Base-by-base conservation (phyloP, 2,888 invertebrate genomes). In the Drosophila anceps region DNA sequence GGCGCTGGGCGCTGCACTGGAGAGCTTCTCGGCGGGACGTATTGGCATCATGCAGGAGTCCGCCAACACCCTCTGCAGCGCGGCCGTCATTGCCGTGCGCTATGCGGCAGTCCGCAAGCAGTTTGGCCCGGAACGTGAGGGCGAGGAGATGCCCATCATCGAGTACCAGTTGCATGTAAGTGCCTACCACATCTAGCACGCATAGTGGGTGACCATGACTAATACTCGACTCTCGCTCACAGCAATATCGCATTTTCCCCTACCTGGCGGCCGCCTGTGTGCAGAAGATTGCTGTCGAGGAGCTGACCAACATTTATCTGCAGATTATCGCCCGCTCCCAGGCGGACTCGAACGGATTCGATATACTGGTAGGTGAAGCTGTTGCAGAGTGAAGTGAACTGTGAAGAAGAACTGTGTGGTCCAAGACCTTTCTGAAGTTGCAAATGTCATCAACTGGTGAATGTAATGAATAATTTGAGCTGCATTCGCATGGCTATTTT, bases 21-120 rank as follows among this genome's bases (percentile, higher is more conserved):
- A 98, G 87, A 97, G 96, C 79, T 94, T 98, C 79, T 98, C 98
- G 0, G 96, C 96, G 58, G 98, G 98, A 77, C 94, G 96, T 59
- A 95, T 97, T 55, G 96, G 96, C 9, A 97, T 97, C 69, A 95
- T 95, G 81, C 93, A 93, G 72, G 93, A 93, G 69, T 78, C 94
- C 61, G 93, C 92, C 6, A 93, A 93, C 37, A 94, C 94, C 53
- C 92, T 96, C 24, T 94, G 94, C 48, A 94, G 95, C 85, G 96
- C 96, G 6, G 92, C 96, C 6, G 94, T 95, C 24, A 97, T 97
- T 81, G 96, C 96, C 0, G 94, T 96, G 10, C 94, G 97, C 61
- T 97, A 97, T 93, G 96, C 96, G n/a, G 96, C 95, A 0, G 95
- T 95, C 1, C 93, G 97, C 61, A 95, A 94, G 61, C 97, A 97